phyloP scores from a whole-genome alignment of 2,888 invertebrate species.

The Hydriomena furcata region DNA sequence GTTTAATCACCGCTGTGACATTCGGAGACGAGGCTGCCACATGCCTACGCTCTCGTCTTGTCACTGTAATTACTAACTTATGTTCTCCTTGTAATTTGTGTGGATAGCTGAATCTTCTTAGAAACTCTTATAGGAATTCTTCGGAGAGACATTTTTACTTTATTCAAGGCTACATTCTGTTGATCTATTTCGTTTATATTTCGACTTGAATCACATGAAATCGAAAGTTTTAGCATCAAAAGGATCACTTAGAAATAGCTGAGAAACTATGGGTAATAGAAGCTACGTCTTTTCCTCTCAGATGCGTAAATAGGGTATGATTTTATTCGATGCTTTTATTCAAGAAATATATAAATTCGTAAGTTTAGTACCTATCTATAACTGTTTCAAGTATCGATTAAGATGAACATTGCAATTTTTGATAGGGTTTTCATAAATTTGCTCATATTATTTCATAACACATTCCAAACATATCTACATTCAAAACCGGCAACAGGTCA shows the following conservation, averaged over 20 bases:
- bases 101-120: constrained; percentile 26
- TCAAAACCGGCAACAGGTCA: constrained; percentile 43
- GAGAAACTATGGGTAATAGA: no score
- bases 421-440: background rate
- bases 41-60: constrained; percentile 39
- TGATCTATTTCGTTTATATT: background rate
- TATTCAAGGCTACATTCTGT: no score
- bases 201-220: no score
- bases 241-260: no score
- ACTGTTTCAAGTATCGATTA: no score
- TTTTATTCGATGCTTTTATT: no score
- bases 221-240: no score
- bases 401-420: background rate
- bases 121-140: constrained; percentile 19
- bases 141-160: constrained; percentile 1
- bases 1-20: constrained; percentile 74
- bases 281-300: no score
- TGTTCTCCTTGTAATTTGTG: constrained; percentile 22
- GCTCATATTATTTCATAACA: background rate
- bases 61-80: constrained; percentile 29
- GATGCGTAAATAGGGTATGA: no score
- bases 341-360: no score
- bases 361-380: no score
- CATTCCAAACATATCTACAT: constrained; percentile 25
- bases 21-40: constrained; percentile 47